Evolutionary conservation across 2,113 vertebrate species (phyloP), one percentile per base, ranked within the genome.

Genomic region (Halichoeres trimaculatus): DNA sequence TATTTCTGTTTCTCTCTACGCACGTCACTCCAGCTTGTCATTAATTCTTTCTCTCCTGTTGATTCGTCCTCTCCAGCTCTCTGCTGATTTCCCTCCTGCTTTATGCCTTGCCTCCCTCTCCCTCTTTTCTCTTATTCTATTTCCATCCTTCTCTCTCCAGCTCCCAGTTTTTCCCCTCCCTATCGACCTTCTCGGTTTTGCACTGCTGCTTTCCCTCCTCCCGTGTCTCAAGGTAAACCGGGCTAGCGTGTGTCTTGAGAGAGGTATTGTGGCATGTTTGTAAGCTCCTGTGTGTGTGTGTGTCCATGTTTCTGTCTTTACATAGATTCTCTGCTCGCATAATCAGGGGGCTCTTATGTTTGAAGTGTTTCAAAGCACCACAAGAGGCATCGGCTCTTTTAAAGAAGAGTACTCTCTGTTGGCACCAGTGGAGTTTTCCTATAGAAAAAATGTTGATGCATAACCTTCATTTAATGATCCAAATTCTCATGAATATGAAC

Each of bases 181-280:
- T 30, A 58, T 80, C 70, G 67, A 81, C 84, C 80, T 65, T 54
- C 71, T 87, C 20, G 6, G 81, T 66, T 88, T 83, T n/a, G 66
- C 80, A 87, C 56, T 17, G 40, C 71, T 85, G 78, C 75, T 64
- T 74, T 60, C 26, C 67, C 57, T 45, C 76, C 78, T 77, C 73
- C 56, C 48, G 65, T 76, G 71, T 90, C 83, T 88, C 71, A 73
- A 66, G 77, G 76, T 85, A 91, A 90, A 85, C 68, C 50, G 70
- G 74, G 66, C 65, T 73, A 77, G 66, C n/a, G 43, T 51, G 70
- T n/a, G 64, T 76, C 78, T 84, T 80, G 53, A 77, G 74, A 87
- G 58, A 77, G 64, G 54, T 35, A 47, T 56, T 73, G 53, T 53
- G n/a, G 5, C 9, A 13, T 13, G 35, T 65, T 68, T 40, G 58